These are phyloP conservation scores for Bombyx mandarina DNA, from an alignment of 1,140 invertebrate genomes.

Conservation along the genomic window DNA sequence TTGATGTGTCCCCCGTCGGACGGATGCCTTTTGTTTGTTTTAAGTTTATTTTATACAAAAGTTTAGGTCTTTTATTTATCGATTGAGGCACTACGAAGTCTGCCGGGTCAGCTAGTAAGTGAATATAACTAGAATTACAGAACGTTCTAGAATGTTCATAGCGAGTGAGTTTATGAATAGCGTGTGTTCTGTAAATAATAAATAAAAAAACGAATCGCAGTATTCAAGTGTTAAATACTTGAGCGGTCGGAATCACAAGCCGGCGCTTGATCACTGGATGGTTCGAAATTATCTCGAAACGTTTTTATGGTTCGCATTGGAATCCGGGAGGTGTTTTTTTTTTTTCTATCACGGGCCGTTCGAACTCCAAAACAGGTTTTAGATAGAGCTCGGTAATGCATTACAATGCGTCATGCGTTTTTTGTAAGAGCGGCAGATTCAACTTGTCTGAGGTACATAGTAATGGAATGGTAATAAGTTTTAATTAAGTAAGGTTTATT, in stretches of 20 bases:
- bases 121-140: too few species aligned
- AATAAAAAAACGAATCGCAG: constrained; percentile 15
- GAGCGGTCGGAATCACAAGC: constrained; percentile 38
- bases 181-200: not conserved
- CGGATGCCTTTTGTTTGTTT: too few species aligned
- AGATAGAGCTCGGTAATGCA: constrained; percentile 67
- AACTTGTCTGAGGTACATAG: constrained; percentile 32
- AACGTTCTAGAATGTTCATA: too few species aligned
- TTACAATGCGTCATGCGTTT: constrained; percentile 48
- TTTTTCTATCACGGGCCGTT: constrained; percentile 59
- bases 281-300: constrained; percentile 63
- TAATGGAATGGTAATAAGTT: constrained; percentile 32
- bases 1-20: too few species aligned
- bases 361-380: constrained; percentile 65
- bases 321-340: constrained; percentile 65
- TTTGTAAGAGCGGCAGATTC: constrained; percentile 60
- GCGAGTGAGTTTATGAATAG: not conserved
- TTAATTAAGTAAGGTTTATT: too few species aligned
- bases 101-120: too few species aligned
- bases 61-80: too few species aligned
- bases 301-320: constrained; percentile 67
- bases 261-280: constrained; percentile 42
- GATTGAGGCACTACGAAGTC: too few species aligned
- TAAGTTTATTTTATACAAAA: too few species aligned
- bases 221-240: constrained; percentile 39